Evolutionary conservation across 2,888 invertebrate genomes (phyloP).

Genomic region (Diplolepis rosae): DNA sequence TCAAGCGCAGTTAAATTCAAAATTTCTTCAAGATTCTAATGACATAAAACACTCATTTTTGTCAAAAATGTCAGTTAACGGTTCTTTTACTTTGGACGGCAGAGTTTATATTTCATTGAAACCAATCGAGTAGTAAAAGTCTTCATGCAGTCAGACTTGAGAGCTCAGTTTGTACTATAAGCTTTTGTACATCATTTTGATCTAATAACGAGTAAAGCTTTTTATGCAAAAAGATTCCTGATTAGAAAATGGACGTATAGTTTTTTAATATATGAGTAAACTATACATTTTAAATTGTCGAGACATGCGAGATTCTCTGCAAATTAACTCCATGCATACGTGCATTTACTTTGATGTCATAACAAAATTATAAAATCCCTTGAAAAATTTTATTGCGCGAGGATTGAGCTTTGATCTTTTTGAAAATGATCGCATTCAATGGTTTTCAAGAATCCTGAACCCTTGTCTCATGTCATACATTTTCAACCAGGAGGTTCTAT

Average conservation of each 20-base stretch:
- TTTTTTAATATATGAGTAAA: too few species aligned
- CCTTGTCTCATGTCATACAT: not conserved
- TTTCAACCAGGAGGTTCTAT: constrained; percentile 20
- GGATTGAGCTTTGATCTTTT: not conserved
- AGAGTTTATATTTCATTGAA: not conserved
- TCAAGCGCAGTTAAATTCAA: too few species aligned
- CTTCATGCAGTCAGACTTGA: not conserved
- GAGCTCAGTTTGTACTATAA: not conserved
- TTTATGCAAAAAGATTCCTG: not conserved
- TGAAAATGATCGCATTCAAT: not conserved
- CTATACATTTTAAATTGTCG: too few species aligned
- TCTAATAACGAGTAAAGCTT: too few species aligned
- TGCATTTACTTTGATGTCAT: not conserved
- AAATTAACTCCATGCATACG: not conserved
- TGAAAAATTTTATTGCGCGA: not conserved
- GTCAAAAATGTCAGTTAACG: too few species aligned
- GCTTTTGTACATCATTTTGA: not conserved
- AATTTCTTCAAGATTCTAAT: too few species aligned
- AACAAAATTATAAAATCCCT: not conserved
- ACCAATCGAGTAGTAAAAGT: constrained; percentile 9
- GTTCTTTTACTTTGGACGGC: too few species aligned
- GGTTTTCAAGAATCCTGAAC: not conserved
- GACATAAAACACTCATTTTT: too few species aligned
- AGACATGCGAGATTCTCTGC: too few species aligned
- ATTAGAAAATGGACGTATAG: too few species aligned